Conservation (phyloP, 92 coral and sea anemone genomes). For the Nematostella vectensis region DNA sequence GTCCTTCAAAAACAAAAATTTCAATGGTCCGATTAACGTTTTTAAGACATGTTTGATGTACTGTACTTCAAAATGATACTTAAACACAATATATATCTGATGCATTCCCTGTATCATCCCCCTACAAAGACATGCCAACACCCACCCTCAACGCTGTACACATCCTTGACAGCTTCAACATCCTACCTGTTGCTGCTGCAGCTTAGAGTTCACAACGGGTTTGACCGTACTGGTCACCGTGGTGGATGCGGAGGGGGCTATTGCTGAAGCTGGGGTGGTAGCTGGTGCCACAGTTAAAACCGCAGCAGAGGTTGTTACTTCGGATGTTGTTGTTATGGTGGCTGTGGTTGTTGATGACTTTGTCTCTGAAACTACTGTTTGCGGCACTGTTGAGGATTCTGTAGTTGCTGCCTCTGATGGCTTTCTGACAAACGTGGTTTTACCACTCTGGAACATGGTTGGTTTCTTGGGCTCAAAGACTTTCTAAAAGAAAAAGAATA, state of each 20-base stretch:
- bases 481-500: conserved; percentile 12
- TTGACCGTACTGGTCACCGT: background rate
- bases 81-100: no score
- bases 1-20: conserved; percentile 36
- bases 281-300: conserved; percentile 5
- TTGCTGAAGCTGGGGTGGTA: conserved; percentile 4
- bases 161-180: no score
- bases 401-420: conserved; percentile 17
- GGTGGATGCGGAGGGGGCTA: conserved; percentile 1
- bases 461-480: conserved; percentile 47
- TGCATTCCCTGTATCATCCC: no score
- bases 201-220: conserved; percentile 12
- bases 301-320: background rate
- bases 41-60: no score
- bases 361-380: conserved; percentile 1
- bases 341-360: conserved; percentile 7
- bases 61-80: no score
- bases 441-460: conserved; percentile 97
- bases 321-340: conserved; percentile 6
- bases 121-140: no score
- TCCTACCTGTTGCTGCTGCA: conserved; percentile 39
- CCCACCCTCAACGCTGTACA: no score
- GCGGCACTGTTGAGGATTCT: conserved; percentile 11
- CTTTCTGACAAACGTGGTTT: conserved; percentile 69
- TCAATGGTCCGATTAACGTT: no score